Evolutionary conservation across 1,140 invertebrate genomes (phyloP), one percentile per base, ranked within the genome.

Genomic region (Hormaphis cornu): DNA sequence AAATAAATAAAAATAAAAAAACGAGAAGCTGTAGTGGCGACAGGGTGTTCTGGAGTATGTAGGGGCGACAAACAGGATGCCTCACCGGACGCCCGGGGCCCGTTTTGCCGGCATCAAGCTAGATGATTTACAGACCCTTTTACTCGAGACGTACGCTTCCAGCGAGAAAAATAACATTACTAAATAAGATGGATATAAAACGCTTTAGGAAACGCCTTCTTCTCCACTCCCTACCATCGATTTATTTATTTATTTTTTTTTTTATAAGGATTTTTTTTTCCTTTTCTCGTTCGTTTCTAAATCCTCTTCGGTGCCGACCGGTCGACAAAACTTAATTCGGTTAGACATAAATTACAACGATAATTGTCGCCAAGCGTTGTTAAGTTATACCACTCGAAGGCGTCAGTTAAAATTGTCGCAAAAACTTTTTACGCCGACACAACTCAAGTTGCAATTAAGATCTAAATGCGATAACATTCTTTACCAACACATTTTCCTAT

Each of bases 121-220:
- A 37, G 54, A 56, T 58, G 54, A 58, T 58, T 58, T 58, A 58
- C 54, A 33, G 54, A 58, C 54, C 54, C 54, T 58, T 58, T 58
- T 58, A 37, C 20, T 22, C 54, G 35, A 58, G 54, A 58, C 54
- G 54, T 58, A 58, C 54, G 54, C 54, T 58, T 58, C 54, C 14
- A 40, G 33, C 33, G 54, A 58, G 54, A 58, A 58, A 58, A 58
- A 58, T 58, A 58, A 58, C 54, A 58, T 58, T 58, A 58, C 54
- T 58, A 58, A 58, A 58, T 58, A 58, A 58, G 54, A 58, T 40
- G 54, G 54, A 58, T 58, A 58, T 40, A 58, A 24, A 58, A 58
- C 35, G 54, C 20, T 58, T 24, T 58, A 22, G 20, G 35, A n/a
- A 24, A 58, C 54, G 54, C 54, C 35, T 58, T 37, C 7, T 40